A percentile compares a stretch with the other conserved stretches of the same genome.
Conservation (phyloP, 2,888 invertebrate genomes). For the Brenthis daphne region DNA sequence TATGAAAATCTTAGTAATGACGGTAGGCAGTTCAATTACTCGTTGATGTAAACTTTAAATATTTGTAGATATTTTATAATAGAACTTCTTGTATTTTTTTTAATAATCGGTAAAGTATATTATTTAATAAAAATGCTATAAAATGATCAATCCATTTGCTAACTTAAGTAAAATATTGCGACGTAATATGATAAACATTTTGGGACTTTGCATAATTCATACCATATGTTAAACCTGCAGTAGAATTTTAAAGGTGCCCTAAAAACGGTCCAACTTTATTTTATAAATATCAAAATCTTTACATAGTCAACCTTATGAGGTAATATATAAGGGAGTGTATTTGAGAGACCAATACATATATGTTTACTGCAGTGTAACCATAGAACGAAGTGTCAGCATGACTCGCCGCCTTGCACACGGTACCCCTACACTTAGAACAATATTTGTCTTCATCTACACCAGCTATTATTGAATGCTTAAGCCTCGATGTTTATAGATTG, state of each 20-base stretch:
- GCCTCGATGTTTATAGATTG: conserved; percentile 37
- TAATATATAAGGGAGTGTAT: background rate
- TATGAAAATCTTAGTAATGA: too few species aligned
- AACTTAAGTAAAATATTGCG: too few species aligned
- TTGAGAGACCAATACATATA: background rate
- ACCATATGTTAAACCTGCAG: background rate
- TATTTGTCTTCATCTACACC: conserved; percentile 39
- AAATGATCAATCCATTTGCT: too few species aligned
- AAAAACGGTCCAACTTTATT: conserved; percentile 2
- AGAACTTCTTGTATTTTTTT: background rate
- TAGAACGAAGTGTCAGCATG: conserved; percentile 25
- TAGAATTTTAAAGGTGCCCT: conserved; percentile 5
- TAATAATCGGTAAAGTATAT: background rate
- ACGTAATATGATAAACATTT: background rate
- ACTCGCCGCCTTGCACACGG: conserved; percentile 17
- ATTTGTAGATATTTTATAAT: too few species aligned
- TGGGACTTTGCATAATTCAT: conserved; percentile 17
- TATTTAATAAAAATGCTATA: too few species aligned
- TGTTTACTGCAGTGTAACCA: background rate
- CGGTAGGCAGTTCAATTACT: too few species aligned
- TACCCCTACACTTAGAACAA: conserved; percentile 25
- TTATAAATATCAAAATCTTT: background rate
- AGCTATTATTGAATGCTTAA: conserved; percentile 36
- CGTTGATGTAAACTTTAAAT: too few species aligned
- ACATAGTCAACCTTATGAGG: background rate